Conservation (phyloP, 2,797 vertebrate species). For the Labroides dimidiatus region DNA sequence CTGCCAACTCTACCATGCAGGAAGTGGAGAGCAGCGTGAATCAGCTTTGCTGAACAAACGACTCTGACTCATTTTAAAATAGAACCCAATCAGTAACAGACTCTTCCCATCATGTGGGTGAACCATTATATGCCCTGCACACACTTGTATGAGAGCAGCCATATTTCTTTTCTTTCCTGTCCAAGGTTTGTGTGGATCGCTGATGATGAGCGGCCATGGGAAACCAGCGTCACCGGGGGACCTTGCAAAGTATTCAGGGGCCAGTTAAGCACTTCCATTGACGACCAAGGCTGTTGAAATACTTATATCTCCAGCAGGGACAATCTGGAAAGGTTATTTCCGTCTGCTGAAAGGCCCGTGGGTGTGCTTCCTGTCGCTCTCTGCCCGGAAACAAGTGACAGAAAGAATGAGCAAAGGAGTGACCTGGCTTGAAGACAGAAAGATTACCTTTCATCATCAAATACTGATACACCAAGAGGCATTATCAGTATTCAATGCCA, state of each 20-base stretch:
- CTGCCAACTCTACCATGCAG: background rate
- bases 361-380: conserved; percentile 52
- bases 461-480: background rate
- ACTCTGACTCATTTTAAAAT: conserved; percentile 7
- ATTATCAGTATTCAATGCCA: background rate
- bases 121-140: conserved; percentile 2
- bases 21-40: conserved; percentile 11
- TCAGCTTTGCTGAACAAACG: conserved; percentile 22
- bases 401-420: conserved; percentile 19
- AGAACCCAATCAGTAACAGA: conserved; percentile 37
- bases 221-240: conserved; percentile 50
- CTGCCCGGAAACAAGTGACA: conserved; percentile 9
- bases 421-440: conserved; percentile 1
- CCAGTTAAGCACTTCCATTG: conserved; percentile 60
- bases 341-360: conserved; percentile 66
- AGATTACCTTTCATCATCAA: background rate
- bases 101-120: conserved; percentile 16
- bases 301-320: conserved; percentile 69
- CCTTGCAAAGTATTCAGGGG: conserved; percentile 50
- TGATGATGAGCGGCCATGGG: conserved; percentile 44
- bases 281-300: conserved; percentile 62
- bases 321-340: conserved; percentile 78
- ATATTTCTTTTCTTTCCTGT: conserved; percentile 38
- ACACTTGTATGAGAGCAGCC: conserved; percentile 13
- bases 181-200: conserved; percentile 40